Evolutionary conservation across 2,888 invertebrate species (phyloP).

Genomic region (Drosophila stalkeri): DNA sequence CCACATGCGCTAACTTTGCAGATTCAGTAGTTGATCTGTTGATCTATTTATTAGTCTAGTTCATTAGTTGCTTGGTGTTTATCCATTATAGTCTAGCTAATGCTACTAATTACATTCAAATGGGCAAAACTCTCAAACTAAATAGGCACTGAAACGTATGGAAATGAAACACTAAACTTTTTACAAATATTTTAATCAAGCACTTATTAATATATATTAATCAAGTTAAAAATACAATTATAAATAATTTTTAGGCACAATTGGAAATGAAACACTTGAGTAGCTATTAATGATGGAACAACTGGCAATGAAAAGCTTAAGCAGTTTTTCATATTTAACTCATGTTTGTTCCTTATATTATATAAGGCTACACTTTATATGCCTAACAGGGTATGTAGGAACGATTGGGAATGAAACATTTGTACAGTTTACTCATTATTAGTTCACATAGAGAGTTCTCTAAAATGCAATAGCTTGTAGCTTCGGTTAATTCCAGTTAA

Average conservation of each 20-base stretch:
- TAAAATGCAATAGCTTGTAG: neutral
- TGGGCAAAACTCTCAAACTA: neutral
- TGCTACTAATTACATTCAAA: slow-evolving; percentile 1
- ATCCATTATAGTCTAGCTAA: slow-evolving; percentile 1
- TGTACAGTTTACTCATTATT: no score
- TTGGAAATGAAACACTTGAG: neutral
- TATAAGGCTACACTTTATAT: neutral
- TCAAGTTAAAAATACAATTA: neutral
- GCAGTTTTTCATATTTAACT: no score
- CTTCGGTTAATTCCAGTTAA: neutral
- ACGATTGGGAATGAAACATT: neutral
- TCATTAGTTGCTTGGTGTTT: neutral
- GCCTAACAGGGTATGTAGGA: neutral
- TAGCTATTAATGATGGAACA: neutral
- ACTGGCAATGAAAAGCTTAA: neutral
- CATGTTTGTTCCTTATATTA: no score
- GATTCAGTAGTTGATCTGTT: slow-evolving; percentile 21
- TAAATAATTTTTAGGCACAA: neutral
- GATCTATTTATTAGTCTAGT: neutral
- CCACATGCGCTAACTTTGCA: slow-evolving; percentile 21
- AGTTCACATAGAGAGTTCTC: neutral
- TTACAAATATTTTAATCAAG: neutral
- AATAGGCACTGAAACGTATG: slow-evolving; percentile 4
- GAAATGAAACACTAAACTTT: slow-evolving; percentile 4
- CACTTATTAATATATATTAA: slow-evolving; percentile 14